Percentiles rank a stretch among this genome's conserved stretches.
These are phyloP conservation scores for Caenorhabditis sp. DNA, from an alignment of 2,888 invertebrate species.

Conservation along the genomic window DNA sequence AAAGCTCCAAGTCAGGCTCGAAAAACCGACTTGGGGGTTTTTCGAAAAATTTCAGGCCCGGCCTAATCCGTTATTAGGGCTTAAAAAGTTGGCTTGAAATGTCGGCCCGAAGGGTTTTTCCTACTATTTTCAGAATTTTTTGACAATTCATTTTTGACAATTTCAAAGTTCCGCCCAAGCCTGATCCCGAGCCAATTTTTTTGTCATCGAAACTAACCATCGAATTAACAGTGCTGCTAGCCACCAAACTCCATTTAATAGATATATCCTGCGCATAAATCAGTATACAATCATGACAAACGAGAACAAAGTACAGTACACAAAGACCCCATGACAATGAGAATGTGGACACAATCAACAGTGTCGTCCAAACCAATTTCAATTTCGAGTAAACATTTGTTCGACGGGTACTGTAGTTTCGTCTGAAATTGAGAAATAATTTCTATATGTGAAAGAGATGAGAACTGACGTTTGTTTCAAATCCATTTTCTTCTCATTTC, in stretches of 20 bases:
- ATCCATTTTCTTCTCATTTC: slow-evolving; percentile 7
- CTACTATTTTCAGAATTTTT: no score
- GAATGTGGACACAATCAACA: slow-evolving; percentile 65
- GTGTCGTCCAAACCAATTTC: slow-evolving; percentile 67
- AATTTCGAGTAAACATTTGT: slow-evolving; percentile 54
- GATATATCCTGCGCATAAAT: slow-evolving; percentile 55
- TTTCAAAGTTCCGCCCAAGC: no score
- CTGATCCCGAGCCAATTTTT: no score
- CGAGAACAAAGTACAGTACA: slow-evolving; percentile 65
- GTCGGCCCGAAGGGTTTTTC: no score
- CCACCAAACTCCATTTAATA: slow-evolving; percentile 56
- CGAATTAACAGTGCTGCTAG: slow-evolving; percentile 60
- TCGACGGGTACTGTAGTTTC: slow-evolving; percentile 25
- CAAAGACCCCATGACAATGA: slow-evolving; percentile 67
- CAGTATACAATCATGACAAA: slow-evolving; percentile 61
- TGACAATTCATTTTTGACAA: no score
- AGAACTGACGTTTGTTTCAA: background rate
- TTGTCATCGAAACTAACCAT: slow-evolving; percentile 58
- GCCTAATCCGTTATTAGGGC: no score
- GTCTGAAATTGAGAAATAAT: slow-evolving; percentile 14
- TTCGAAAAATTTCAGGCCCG: no score
- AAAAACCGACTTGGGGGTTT: no score
- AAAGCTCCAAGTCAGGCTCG: no score
- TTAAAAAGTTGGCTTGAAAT: no score
- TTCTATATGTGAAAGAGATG: background rate